Evolutionary conservation across 2,888 invertebrate species (phyloP), one percentile per base, ranked within the genome.

Genomic region (Agonopterix heracliana): DNA sequence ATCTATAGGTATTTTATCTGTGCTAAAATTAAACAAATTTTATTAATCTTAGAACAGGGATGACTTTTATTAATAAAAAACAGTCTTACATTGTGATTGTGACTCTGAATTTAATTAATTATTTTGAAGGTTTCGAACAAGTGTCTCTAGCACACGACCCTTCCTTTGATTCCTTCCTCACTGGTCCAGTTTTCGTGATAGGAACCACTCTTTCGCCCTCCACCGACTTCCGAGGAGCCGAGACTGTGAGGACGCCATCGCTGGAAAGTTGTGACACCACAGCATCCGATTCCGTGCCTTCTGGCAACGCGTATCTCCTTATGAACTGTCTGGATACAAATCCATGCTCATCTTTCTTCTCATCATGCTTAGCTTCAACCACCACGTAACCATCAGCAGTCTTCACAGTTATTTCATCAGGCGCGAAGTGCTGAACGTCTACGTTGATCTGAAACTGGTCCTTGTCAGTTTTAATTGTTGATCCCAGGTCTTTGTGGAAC

Each of bases 281-380:
- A 40, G 90, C 88, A 38, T 90, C 91, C 3, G 93, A 81, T 57
- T 94, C 92, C 51, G 92, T 92, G 11, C 91, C 93, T 57, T 92
- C 90, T 2, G 95, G 95, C 43, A 95, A 71, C 5, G 90, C 74
- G 67, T 95, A 95, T 46, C 92, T 90, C 13, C 95, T 89, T 7
- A 91, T 88, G 62, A 95, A 93, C 57, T 95, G 93, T 12, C 93
- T 88, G 0, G 93, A 91, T 46, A 94, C 90, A 57, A 85, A 92
- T 0, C 94, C 94, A 61, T 93, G 92, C 17, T 92, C 91, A 59
- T 94, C 94, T 52, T 91, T 89, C 61, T 92, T 92, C 64, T 95
- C 94, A 59, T 93, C 93, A 61, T 95, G 95, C 66, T 92, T 93
- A 0, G 92, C 94, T 68, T 95, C 94, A 8, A 94, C 83, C 3